phyloP scores from a whole-genome alignment of 2,888 invertebrate species.

The Selenia dentaria region DNA sequence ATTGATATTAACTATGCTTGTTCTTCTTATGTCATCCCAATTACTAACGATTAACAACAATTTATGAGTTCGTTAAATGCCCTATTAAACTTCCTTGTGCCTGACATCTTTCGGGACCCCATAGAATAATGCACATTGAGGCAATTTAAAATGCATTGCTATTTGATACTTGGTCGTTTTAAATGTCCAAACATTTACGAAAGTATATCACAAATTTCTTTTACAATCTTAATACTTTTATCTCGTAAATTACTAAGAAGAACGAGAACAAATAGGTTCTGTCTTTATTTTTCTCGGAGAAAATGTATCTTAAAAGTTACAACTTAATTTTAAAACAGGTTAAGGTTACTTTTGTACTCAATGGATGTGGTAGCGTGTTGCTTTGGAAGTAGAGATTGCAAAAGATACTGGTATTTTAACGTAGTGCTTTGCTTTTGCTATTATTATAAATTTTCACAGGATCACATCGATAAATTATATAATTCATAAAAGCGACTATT shows the following conservation, averaged over 20 bases:
- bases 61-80: slow-evolving; percentile 79
- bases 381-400: slow-evolving; percentile 10
- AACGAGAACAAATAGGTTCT: slow-evolving; percentile 40
- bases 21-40: slow-evolving; percentile 66
- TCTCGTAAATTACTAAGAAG: slow-evolving; percentile 46
- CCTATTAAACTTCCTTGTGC: slow-evolving; percentile 73
- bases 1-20: slow-evolving; percentile 42
- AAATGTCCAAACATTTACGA: slow-evolving; percentile 33
- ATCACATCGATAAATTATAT: too few relatives aligned
- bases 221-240: slow-evolving; percentile 34
- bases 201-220: slow-evolving; percentile 24
- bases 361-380: slow-evolving; percentile 12
- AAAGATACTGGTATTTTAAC: neutral
- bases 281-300: slow-evolving; percentile 49
- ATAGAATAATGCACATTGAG: slow-evolving; percentile 71
- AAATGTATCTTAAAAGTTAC: slow-evolving; percentile 50
- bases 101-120: slow-evolving; percentile 66
- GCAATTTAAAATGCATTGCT: slow-evolving; percentile 63
- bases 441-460: too few relatives aligned
- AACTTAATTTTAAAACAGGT: slow-evolving; percentile 56
- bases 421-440: too few relatives aligned
- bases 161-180: slow-evolving; percentile 54
- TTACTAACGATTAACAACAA: slow-evolving; percentile 81
- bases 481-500: too few relatives aligned
- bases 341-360: slow-evolving; percentile 31